Evolutionary conservation across 2,888 invertebrate species (phyloP), one percentile per base, ranked within the genome.

Genomic region (Xestia sexstrigata): DNA sequence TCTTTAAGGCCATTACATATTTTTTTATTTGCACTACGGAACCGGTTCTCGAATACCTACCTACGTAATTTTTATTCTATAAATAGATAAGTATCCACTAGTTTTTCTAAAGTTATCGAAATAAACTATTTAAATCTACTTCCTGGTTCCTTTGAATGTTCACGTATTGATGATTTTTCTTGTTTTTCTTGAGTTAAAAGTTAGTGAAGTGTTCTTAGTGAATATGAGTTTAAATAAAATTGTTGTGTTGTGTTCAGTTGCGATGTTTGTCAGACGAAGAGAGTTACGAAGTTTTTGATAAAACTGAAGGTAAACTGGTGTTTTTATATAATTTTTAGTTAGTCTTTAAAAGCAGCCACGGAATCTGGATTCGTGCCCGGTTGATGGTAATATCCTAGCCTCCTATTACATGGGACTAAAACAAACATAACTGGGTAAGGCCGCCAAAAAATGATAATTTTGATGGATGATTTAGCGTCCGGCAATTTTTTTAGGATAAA

Each of bases 141-240:
- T 30, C 26, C 17, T 30, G 30, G 30, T 60, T 30, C 30, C 3
- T 20, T 30, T 30, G 30, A 60, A 30, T 30, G 30, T 30, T 30
- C 60, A 17, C 26, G 52, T 55, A 30, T 17, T 3, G 30, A 15
- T 15, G 23, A 11, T n/a, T n/a, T n/a, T n/a, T n/a, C n/a, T n/a
- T n/a, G n/a, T 35, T 1, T 23, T 45, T 55, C 30, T 67, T 8
- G 42, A 11, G 11, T 30, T 3, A 23, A 15, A 35, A 52, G n/a
- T n/a, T n/a, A 49, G 13, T 26, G 35, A 15, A 11, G 15, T 52
- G 23, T 42, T 55, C 30, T 2, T 17, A 30, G 52, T 55, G 2
- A 67, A 30, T 30, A 73, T 73, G 73, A 60, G 20, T 60, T 23
- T 68, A 17, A 23, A 42, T 42, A 67, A 17, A 23, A 30, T 73